phyloP scores from a whole-genome alignment of 2,113 vertebrate genomes.

The Loxodonta africana region DNA sequence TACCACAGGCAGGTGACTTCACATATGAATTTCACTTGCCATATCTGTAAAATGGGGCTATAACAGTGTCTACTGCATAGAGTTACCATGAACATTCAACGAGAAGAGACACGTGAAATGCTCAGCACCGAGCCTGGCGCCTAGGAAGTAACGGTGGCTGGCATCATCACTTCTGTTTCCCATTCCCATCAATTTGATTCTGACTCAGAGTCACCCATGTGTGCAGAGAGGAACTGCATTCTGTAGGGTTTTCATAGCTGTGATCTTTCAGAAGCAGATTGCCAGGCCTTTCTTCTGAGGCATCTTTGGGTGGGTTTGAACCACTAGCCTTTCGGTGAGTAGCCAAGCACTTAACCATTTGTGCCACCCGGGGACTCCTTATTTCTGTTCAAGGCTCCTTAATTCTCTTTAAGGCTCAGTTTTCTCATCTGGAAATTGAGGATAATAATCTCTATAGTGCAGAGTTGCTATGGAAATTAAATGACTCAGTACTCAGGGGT shows the following conservation, averaged over 20 bases:
- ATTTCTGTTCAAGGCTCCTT: background rate
- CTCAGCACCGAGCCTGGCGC: background rate
- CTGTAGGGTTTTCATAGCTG: background rate
- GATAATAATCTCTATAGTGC: background rate
- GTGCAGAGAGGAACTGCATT: background rate
- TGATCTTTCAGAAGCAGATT: background rate
- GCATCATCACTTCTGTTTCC: background rate
- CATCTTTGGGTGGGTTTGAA: background rate
- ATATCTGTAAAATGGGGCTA: background rate
- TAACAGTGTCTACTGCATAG: background rate
- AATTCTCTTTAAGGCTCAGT: background rate
- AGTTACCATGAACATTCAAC: background rate
- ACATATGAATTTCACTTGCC: background rate
- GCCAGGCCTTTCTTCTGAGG: background rate
- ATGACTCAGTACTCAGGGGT: background rate
- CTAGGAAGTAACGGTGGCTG: background rate
- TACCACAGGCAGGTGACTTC: background rate
- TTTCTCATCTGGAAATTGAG: conserved; percentile 22
- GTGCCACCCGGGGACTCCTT: background rate
- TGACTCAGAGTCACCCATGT: too few relatives aligned
- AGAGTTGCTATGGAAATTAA: background rate
- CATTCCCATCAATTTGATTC: too few relatives aligned
- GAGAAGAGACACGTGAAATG: background rate
- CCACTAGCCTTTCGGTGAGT: background rate
- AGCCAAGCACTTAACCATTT: background rate